Evolutionary conservation across 1,140 invertebrate genomes (phyloP), one percentile per base, ranked within the genome.

Genomic region (Ceratitis capitata): DNA sequence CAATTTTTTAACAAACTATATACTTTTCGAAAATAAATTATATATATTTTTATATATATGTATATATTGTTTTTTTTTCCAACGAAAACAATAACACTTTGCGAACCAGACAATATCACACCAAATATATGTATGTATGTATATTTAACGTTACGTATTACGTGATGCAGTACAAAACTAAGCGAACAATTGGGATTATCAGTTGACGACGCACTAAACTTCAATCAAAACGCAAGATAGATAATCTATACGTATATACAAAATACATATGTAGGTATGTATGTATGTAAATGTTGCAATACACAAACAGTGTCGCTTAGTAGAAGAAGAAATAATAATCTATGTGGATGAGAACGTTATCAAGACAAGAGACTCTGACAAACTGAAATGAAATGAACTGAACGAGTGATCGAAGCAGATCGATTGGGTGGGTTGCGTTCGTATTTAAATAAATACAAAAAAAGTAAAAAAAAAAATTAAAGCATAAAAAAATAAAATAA

Each of bases 361-460:
- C 90, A 91, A 91, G 88, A 91, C 90, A 91, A 91, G 89, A 90
- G 90, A 91, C 89, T 89, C 90, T 89, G 89, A 91, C 90, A 91
- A 91, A 91, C 90, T 91, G 88, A 89, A 84, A 39, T 26, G 58
- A 91, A 91, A 89, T 91, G 88, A 89, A 84, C 74, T 26, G 58
- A 90, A 85, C 82, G n/a, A n/a, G n/a, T 83, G 69, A 78, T 78
- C n/a, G 69, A 42, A 45, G 29, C 9, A 23, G 35, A 78, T 78
- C 69, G 69, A 78, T 78, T 45, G 29, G 19, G 69, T 78, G 69
- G 69, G n/a, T 16, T 78, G 39, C n/a, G 14, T 42, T 78, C 16
- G n/a, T n/a, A n/a, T 64, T 12, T 12, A 64, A 12, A 19, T 23
- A 78, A 45, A 78, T 12, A 4, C 5, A 26, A 47, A 78, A 78